These are phyloP conservation scores for Pelodytes ibericus DNA, from an alignment of 2,797 vertebrate species.

Conservation along the genomic window DNA sequence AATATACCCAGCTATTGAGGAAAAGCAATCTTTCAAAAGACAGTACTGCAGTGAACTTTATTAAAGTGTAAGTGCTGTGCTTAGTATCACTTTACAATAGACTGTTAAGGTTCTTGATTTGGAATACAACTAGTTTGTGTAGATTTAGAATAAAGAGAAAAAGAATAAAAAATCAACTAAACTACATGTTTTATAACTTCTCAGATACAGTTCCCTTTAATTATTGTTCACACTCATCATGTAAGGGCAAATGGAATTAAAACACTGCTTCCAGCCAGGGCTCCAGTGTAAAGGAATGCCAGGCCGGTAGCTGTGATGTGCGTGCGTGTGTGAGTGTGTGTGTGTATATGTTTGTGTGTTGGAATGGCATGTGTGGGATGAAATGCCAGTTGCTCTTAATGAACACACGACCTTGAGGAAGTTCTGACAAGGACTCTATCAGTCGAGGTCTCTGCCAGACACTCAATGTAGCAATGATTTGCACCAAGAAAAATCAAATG, in stretches of 20 bases:
- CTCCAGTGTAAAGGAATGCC: conserved; percentile 37
- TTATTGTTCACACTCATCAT: background rate
- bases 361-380: conserved; percentile 55
- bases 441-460: conserved; percentile 30
- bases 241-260: background rate
- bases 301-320: conserved; percentile 50
- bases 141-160: no score
- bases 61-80: background rate
- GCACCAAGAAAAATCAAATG: conserved; percentile 9
- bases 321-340: conserved; percentile 23
- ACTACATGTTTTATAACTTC: background rate
- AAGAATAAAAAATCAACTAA: background rate
- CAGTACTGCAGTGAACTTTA: background rate
- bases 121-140: background rate
- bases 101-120: background rate
- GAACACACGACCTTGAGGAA: conserved; percentile 53
- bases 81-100: background rate
- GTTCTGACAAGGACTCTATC: conserved; percentile 49
- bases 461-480: background rate
- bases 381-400: conserved; percentile 56
- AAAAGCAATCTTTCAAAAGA: no score
- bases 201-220: background rate
- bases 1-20: no score
- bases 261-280: background rate
- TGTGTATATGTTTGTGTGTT: conserved; percentile 49